These are phyloP conservation scores for Fulica atra DNA, from an alignment of 2,113 vertebrate species.

Conservation along the genomic window DNA sequence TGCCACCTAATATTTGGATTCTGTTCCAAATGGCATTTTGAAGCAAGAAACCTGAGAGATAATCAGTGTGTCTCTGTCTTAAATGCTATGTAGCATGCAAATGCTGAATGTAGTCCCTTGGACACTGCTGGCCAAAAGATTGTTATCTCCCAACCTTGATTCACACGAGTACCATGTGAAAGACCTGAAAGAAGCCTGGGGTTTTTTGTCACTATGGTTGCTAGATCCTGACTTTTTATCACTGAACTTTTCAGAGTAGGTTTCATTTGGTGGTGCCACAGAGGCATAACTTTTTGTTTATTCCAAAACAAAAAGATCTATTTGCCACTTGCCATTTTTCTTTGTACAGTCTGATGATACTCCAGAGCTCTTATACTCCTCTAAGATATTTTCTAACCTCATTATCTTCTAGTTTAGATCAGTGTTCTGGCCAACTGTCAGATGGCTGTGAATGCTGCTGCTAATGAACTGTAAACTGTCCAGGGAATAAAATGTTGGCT, in stretches of 20 bases:
- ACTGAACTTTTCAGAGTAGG: background rate
- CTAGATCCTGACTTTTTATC: background rate
- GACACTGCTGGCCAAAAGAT: background rate
- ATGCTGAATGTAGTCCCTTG: background rate
- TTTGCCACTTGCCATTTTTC: constrained; percentile 12
- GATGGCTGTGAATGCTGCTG: constrained; percentile 35
- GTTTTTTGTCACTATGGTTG: background rate
- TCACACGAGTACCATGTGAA: background rate
- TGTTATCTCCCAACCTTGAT: background rate
- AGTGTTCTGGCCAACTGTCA: constrained; percentile 51
- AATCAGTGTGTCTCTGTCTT: background rate
- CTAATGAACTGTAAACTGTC: constrained; percentile 55
- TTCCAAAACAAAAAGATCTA: background rate
- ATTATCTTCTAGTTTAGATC: constrained; percentile 58
- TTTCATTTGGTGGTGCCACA: constrained; percentile 10
- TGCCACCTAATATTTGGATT: background rate
- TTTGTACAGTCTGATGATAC: constrained; percentile 18
- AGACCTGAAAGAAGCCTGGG: background rate
- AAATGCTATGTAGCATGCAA: background rate
- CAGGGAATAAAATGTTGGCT: constrained; percentile 50
- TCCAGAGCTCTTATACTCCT: constrained; percentile 22
- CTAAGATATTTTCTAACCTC: constrained; percentile 58
- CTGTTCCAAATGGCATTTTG: background rate
- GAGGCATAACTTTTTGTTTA: background rate
- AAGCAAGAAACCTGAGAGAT: background rate